Evolutionary conservation across 2,888 invertebrate genomes (phyloP).

Genomic region (Ischnus inquisitorius): DNA sequence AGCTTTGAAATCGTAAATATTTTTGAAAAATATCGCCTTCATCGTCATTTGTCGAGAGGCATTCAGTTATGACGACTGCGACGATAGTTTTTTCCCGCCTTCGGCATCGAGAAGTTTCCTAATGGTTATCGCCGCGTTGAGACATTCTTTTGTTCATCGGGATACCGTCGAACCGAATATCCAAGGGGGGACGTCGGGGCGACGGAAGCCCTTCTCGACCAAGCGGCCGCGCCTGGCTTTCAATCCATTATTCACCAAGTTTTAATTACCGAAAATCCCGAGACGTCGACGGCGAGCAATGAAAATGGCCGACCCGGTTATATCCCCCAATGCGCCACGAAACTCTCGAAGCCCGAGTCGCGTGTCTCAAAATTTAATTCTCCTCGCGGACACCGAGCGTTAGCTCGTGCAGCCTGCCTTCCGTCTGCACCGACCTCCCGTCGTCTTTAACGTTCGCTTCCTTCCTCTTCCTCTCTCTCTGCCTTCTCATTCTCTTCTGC

Average conservation of each 20-base stretch:
- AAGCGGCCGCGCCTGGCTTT: constrained; percentile 39
- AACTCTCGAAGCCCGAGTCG: not conserved
- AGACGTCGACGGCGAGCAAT: constrained; percentile 47
- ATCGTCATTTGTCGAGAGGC: constrained; percentile 24
- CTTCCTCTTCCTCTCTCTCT: constrained; percentile 12
- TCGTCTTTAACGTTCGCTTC: constrained; percentile 16
- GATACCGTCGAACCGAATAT: constrained; percentile 35
- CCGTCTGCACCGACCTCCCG: constrained; percentile 34
- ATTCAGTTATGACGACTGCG: constrained; percentile 22
- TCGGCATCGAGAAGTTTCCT: constrained; percentile 34
- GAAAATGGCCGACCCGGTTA: not conserved
- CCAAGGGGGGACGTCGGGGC: constrained; percentile 16
- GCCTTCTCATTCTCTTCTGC: constrained; percentile 12
- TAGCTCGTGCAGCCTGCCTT: constrained; percentile 53
- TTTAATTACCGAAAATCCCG: constrained; percentile 68
- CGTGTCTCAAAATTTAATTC: constrained; percentile 45
- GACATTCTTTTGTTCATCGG: constrained; percentile 55
- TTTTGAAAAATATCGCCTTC: not conserved
- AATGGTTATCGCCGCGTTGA: constrained; percentile 42
- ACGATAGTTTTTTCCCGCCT: constrained; percentile 34
- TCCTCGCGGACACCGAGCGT: constrained; percentile 33
- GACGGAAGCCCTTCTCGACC: constrained; percentile 1
- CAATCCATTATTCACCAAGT: constrained; percentile 69
- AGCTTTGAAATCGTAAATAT: no score
- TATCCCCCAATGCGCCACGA: not conserved